A percentile compares a stretch with the other conserved stretches of the same genome.
These are phyloP conservation scores for Entosphenus tridentatus DNA, from an alignment of 2,113 vertebrate species.

Conservation along the genomic window DNA sequence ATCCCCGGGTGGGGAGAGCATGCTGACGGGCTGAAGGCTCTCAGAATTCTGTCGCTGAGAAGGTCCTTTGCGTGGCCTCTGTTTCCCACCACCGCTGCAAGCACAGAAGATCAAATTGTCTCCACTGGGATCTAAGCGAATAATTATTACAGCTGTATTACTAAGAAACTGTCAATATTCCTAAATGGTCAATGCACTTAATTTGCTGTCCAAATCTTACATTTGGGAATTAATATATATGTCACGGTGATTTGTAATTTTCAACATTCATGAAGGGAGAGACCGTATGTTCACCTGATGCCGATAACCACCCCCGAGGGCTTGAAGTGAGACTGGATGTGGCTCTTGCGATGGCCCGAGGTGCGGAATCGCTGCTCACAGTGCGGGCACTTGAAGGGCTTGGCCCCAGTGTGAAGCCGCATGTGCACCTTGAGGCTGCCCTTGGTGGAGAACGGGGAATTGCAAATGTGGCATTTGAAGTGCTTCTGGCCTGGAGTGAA, in stretches of 20 bases:
- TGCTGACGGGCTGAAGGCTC: conserved; percentile 30
- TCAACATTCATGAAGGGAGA: too few relatives aligned
- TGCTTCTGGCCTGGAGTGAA: conserved; percentile 62
- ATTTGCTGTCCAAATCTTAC: too few relatives aligned
- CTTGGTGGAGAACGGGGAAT: conserved; percentile 90
- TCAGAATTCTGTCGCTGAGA: conserved; percentile 20
- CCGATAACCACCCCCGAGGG: conserved; percentile 7
- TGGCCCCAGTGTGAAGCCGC: conserved; percentile 86
- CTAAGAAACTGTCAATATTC: too few relatives aligned
- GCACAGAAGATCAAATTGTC: too few relatives aligned
- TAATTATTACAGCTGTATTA: too few relatives aligned
- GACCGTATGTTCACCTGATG: too few relatives aligned
- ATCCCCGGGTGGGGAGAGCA: conserved; percentile 35
- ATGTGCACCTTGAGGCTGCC: conserved; percentile 98
- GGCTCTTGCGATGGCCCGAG: conserved; percentile 82
- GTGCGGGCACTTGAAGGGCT: conserved; percentile 90
- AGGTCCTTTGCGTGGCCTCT: conserved; percentile 8
- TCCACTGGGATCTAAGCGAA: too few relatives aligned
- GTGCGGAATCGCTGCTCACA: conserved; percentile 89
- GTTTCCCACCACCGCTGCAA: too few relatives aligned
- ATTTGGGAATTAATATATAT: too few relatives aligned
- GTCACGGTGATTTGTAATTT: too few relatives aligned
- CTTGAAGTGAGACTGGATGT: conserved; percentile 78
- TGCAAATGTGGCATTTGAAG: conserved; percentile 88
- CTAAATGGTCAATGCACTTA: too few relatives aligned